phyloP scores from a whole-genome alignment of 1,140 invertebrate genomes.

The Drosophila leontia region DNA sequence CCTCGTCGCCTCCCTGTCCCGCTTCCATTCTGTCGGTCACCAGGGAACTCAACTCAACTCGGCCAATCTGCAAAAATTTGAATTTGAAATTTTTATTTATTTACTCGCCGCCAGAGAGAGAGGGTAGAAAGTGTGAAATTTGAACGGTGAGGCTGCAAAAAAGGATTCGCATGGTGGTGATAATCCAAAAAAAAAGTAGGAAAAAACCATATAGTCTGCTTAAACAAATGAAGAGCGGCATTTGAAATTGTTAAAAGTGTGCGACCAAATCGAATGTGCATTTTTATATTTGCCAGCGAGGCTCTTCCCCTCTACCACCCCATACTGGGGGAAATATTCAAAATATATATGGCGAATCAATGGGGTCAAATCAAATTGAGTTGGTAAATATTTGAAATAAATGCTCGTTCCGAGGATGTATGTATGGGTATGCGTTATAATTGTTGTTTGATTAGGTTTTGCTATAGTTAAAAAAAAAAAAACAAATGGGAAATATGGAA shows the following conservation, averaged over 20 bases:
- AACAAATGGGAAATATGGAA: background rate
- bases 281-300: slow-evolving; percentile 28
- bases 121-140: slow-evolving; percentile 32
- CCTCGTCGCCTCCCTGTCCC: slow-evolving; percentile 1
- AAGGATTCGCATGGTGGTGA: slow-evolving; percentile 7
- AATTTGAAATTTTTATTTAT: slow-evolving; percentile 83
- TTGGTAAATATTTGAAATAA: slow-evolving; percentile 52
- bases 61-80: slow-evolving; percentile 79
- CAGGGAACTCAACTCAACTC: slow-evolving; percentile 58
- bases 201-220: slow-evolving; percentile 53
- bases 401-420: slow-evolving; percentile 4
- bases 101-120: slow-evolving; percentile 49
- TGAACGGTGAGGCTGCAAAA: slow-evolving; percentile 7
- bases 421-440: slow-evolving; percentile 20
- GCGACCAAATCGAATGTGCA: slow-evolving; percentile 40
- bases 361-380: slow-evolving; percentile 49
- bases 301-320: too few species aligned
- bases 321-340: slow-evolving; percentile 10
- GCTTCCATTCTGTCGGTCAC: slow-evolving; percentile 33
- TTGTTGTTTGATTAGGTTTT: slow-evolving; percentile 53
- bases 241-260: slow-evolving; percentile 47
- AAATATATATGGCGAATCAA: slow-evolving; percentile 38
- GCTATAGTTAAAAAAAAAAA: slow-evolving; percentile 16
- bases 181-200: slow-evolving; percentile 24
- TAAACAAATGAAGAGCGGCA: slow-evolving; percentile 73